These are phyloP conservation scores for Ibidorhyncha struthersii DNA, from an alignment of 2,113 vertebrate genomes.

Conservation along the genomic window DNA sequence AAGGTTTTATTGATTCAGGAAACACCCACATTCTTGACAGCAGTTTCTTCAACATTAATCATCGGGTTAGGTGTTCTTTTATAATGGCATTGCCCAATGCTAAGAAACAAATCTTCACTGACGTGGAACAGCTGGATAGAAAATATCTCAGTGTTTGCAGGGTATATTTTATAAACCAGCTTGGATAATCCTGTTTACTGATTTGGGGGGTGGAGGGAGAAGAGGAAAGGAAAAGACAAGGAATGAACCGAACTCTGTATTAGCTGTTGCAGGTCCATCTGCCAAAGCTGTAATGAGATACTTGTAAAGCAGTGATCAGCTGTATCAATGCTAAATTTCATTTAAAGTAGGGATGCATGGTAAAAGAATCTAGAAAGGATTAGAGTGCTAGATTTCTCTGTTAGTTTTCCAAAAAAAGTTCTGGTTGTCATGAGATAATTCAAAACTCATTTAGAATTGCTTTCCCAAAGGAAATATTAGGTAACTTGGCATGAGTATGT, in stretches of 20 bases:
- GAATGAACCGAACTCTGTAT: neutral
- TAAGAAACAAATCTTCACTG: constrained; percentile 30
- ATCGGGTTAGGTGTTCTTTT: neutral
- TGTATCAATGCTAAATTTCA: neutral
- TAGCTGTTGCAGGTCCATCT: neutral
- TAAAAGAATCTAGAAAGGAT: constrained; percentile 14
- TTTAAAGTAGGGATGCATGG: neutral
- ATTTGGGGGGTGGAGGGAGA: neutral
- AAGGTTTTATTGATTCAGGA: neutral
- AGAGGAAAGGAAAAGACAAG: neutral
- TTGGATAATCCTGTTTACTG: constrained; percentile 37
- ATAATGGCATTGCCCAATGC: neutral
- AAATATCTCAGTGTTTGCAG: neutral
- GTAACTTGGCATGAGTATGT: neutral
- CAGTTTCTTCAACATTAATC: neutral
- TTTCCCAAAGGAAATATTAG: constrained; percentile 70
- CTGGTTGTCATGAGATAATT: constrained; percentile 19
- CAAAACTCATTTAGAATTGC: constrained; percentile 24
- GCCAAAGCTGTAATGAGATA: constrained; percentile 6
- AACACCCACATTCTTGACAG: neutral
- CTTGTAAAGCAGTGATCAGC: neutral
- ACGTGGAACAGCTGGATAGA: neutral
- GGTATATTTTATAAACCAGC: neutral
- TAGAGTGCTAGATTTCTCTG: constrained; percentile 60
- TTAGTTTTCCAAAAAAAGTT: constrained; percentile 60